Base-by-base conservation (phyloP, 1,140 invertebrate species). In the Hylaeus anthracinus region DNA sequence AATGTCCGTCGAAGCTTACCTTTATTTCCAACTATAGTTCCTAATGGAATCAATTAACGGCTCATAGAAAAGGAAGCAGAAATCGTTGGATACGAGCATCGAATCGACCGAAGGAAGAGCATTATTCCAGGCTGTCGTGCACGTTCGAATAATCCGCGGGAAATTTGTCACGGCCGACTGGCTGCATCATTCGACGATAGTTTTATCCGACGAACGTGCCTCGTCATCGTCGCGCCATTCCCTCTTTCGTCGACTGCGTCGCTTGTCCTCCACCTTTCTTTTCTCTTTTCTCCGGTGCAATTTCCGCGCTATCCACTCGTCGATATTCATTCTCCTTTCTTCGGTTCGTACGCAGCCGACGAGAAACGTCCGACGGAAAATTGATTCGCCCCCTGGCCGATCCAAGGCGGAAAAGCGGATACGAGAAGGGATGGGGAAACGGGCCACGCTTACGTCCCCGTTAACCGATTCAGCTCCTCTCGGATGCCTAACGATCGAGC, bases 241-340 rank as follows among this genome's bases (percentile, higher is more conserved):
- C 61, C 61, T 5, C 37, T 48, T 26, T 78, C 61, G 53, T 41
- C 45, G 15, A 55, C 72, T 37, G 41, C 15, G n/a, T 56, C 71
- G n/a, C 26, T 56, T 63, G 53, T 66, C 65, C 51, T 71, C 56
- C 56, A 53, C 26, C 43, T 10, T 37, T 67, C 60, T 65, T 45
- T 39, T 45, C 37, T 45, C 9, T 58, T 55, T 45, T 55, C 53
- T 58, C 64, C 48, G 53, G 51, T 41, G 82, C 88, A 84, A 88
- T 82, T 86, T 86, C 81, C 81, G 70, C 64, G 75, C 72, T 74
- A 67, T 61, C 75, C 41, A 65, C 75, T 76, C 85, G 73, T 78
- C 85, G 83, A 86, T 85, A 79, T 83, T 86, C 88, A 72, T 76
- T 81, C 82, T 58, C 80, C 79, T 80, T 76, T 81, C 80, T 69